phyloP scores from a whole-genome alignment of 2,113 vertebrate genomes.

The Thunnus thynnus region DNA sequence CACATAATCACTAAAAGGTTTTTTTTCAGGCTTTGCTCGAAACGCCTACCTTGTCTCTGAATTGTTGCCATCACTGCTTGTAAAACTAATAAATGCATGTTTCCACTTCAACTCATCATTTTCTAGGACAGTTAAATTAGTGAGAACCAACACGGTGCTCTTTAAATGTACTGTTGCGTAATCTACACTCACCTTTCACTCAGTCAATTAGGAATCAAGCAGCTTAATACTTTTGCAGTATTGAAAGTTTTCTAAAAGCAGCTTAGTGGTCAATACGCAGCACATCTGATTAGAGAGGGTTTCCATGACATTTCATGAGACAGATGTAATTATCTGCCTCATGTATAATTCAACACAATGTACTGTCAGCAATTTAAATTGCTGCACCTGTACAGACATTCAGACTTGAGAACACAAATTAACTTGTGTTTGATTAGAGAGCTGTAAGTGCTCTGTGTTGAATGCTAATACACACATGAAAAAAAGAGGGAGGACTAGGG shows the following conservation, averaged over 20 bases:
- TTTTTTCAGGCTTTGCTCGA: no score
- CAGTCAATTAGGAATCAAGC: constrained; percentile 7
- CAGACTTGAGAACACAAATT: constrained; percentile 48
- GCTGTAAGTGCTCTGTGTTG: constrained; percentile 6
- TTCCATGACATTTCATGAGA: constrained; percentile 46
- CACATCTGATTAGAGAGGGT: constrained; percentile 24
- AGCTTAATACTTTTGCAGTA: background rate
- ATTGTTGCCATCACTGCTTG: background rate
- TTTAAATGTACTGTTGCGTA: constrained; percentile 5
- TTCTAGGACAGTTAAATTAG: background rate
- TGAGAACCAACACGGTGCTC: background rate
- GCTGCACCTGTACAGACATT: constrained; percentile 46
- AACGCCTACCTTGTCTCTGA: background rate
- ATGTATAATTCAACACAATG: constrained; percentile 63
- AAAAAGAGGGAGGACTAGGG: background rate
- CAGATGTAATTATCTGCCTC: constrained; percentile 44
- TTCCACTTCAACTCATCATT: background rate
- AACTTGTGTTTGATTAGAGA: constrained; percentile 56
- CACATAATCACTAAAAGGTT: no score
- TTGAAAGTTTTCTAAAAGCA: constrained; percentile 11
- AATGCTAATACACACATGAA: constrained; percentile 37
- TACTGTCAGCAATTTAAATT: constrained; percentile 26
- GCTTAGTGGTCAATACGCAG: constrained; percentile 15
- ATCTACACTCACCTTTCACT: background rate
- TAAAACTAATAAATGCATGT: background rate